Evolutionary conservation across 2,797 vertebrate genomes (phyloP).

Genomic region (Molossus molossus): DNA sequence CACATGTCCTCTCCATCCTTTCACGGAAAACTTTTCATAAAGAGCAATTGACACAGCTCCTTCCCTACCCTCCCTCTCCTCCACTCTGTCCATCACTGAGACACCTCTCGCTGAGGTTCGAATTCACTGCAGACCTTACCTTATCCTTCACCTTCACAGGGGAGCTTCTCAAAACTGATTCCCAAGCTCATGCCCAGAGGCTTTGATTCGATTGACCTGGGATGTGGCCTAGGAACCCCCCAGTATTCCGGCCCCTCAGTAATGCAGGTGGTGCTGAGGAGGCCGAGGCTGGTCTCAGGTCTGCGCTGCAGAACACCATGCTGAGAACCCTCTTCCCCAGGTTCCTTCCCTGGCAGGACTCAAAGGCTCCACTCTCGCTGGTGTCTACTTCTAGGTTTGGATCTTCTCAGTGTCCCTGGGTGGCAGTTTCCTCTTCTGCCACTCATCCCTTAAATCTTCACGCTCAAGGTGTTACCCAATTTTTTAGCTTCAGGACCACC

Average conservation of each 20-base stretch:
- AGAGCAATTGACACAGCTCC: neutral
- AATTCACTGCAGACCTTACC: neutral
- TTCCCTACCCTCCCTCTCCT: neutral
- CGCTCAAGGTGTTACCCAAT: neutral
- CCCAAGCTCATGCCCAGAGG: neutral
- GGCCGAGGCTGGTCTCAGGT: neutral
- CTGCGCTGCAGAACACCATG: too few relatives aligned
- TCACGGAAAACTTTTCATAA: neutral
- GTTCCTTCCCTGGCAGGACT: neutral
- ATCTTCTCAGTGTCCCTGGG: neutral
- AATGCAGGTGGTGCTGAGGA: neutral
- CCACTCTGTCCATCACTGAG: neutral
- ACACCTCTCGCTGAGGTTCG: neutral
- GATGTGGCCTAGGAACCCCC: neutral
- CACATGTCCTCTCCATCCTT: neutral
- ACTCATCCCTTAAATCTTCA: neutral
- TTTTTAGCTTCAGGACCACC: neutral
- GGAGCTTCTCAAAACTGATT: neutral
- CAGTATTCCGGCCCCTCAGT: neutral
- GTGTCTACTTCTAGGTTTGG: neutral
- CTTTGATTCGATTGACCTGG: neutral
- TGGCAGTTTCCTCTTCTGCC: neutral
- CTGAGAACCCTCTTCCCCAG: accelerated
- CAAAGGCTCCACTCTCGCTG: neutral
- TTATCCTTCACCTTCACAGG: neutral